Base-by-base conservation (phyloP, 2,888 invertebrate species). In the Epirrhoe alternata region DNA sequence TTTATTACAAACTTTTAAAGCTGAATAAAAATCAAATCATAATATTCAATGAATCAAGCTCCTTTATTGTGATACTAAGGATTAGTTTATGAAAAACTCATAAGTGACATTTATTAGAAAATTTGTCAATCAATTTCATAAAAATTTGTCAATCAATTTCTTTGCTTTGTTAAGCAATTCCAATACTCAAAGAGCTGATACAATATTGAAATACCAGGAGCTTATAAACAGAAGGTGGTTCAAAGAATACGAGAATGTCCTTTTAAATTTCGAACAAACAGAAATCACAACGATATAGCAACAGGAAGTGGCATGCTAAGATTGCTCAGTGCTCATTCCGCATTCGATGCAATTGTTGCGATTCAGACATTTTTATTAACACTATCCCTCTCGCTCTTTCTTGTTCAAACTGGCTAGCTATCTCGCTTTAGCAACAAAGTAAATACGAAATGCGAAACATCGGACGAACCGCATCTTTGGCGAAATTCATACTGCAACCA, bases 311-410 rank as follows among this genome's bases (percentile, higher is more conserved):
- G 53, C 12, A 65, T 24, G 53, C n/a, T n/a, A n/a, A n/a, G n/a
- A n/a, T n/a, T n/a, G n/a, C n/a, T n/a, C n/a, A n/a, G n/a, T n/a
- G n/a, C 70, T 65, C 66, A 72, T 74, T 74, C 17, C 52, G 62
- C 59, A 74, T 69, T 74, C 72, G 70, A 68, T 69, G 69, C 69
- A 66, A 66, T 66, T 50, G 64, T 60, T 56, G 68, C 69, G 61
- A 63, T 67, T 68, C 52, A 51, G 77, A 81, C 77, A 78, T 80
- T 84, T 86, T 84, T 84, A 86, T 84, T 82, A 79, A 81, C 75
- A 76, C 74, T 56, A 35, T 33, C 55, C 52, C 10, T 67, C 63
- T 16, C 60, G 31, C 49, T 64, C 60, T 67, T n/a, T 52, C 63
- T 53, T 47, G 38, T 57, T 14, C 51, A 17, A 50, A 42, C 55